These are phyloP conservation scores for Brachypterus glaber DNA, from an alignment of 2,888 invertebrate species.

Conservation along the genomic window DNA sequence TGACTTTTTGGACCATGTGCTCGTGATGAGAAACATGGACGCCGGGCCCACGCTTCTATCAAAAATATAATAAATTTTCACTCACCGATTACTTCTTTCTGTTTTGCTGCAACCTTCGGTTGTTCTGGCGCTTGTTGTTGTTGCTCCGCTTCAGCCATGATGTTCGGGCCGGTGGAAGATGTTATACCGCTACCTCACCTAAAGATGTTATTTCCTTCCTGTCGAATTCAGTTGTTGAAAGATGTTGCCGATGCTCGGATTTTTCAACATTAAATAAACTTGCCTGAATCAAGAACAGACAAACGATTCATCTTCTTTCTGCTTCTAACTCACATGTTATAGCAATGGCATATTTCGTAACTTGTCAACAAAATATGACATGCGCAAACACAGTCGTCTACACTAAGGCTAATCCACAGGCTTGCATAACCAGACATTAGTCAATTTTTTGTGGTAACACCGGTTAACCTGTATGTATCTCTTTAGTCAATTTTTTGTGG, in stretches of 20 bases:
- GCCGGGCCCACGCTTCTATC: slow-evolving; percentile 26
- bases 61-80: slow-evolving; percentile 14
- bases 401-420: too few relatives aligned
- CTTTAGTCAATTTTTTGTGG: too few relatives aligned
- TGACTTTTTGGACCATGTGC: slow-evolving; percentile 32
- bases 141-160: slow-evolving; percentile 89
- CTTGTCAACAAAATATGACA: too few relatives aligned
- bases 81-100: slow-evolving; percentile 85
- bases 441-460: too few relatives aligned
- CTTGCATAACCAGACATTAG: too few relatives aligned
- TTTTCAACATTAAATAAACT: slow-evolving; percentile 32
- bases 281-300: slow-evolving; percentile 21
- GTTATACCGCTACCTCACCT: slow-evolving; percentile 68
- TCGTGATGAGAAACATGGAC: slow-evolving; percentile 34
- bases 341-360: slow-evolving; percentile 3
- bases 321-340: background rate
- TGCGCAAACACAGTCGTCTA: too few relatives aligned
- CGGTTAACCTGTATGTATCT: too few relatives aligned
- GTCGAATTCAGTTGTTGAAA: slow-evolving; percentile 45
- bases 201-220: slow-evolving; percentile 62
- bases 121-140: slow-evolving; percentile 50
- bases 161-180: slow-evolving; percentile 59
- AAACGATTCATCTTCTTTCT: slow-evolving; percentile 8
- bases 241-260: slow-evolving; percentile 34
- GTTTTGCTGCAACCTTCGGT: slow-evolving; percentile 54